Conservation (phyloP, 1,140 invertebrate genomes). For the Temnothorax nylanderi region DNA sequence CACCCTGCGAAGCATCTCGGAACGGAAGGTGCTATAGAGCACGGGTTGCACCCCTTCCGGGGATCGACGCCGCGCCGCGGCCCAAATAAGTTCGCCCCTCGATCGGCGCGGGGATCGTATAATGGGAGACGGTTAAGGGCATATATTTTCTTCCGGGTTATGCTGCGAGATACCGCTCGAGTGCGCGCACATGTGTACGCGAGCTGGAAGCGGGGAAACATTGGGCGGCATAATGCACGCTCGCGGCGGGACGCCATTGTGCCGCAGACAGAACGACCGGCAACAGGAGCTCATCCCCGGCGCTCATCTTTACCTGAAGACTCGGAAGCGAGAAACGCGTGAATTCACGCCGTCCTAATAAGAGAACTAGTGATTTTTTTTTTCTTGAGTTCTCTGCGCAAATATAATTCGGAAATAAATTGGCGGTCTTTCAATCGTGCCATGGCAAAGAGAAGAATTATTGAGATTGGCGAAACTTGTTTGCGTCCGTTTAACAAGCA, state of each 20-base stretch:
- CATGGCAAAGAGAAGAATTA: not conserved
- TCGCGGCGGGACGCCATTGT: constrained; percentile 76
- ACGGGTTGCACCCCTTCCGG: constrained; percentile 56
- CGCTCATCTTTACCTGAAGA: constrained; percentile 64
- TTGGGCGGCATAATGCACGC: constrained; percentile 70
- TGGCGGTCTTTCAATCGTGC: not conserved
- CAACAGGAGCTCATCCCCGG: constrained; percentile 72
- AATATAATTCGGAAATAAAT: constrained; percentile 12
- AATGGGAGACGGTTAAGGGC: constrained; percentile 82
- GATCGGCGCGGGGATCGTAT: constrained; percentile 72
- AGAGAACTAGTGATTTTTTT: constrained; percentile 21
- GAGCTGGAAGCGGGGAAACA: constrained; percentile 64
- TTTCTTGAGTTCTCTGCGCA: not conserved
- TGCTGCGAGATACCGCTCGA: constrained; percentile 46
- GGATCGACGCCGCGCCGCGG: constrained; percentile 38
- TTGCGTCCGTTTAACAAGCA: not conserved
- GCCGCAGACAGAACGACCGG: constrained; percentile 75
- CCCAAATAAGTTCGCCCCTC: constrained; percentile 74
- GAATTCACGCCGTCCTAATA: constrained; percentile 1
- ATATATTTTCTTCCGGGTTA: constrained; percentile 77
- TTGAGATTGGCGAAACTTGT: constrained; percentile 15
- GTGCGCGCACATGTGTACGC: constrained; percentile 35
- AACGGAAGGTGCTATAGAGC: constrained; percentile 71
- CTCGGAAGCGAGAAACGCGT: constrained; percentile 12
- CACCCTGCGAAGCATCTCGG: constrained; percentile 53